Base-by-base conservation (phyloP, 2,797 vertebrate genomes). In the Chaetodon trifasciatus region DNA sequence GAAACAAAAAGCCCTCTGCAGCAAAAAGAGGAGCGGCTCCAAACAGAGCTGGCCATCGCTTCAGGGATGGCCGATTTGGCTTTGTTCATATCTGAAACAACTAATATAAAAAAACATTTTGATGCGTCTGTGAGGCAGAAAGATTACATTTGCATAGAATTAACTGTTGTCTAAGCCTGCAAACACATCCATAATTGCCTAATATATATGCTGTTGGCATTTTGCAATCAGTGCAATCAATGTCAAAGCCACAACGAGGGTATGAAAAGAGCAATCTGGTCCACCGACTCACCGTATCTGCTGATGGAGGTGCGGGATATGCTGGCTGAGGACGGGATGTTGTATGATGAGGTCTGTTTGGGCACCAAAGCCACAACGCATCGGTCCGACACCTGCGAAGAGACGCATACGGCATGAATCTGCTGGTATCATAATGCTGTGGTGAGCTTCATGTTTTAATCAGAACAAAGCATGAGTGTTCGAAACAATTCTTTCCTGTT, bases 261-360 rank as follows among this genome's bases (percentile, higher is more conserved):
- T 17, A 21, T 35, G 46, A 42, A 79, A 40, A 55, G 28, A 66
- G 19, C 35, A 47, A 23, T n/a, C 8, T 35, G 42, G 46, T 42
- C 6, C 0, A 12, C 3, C 1, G 64, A 50, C 97, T 97, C 70
- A 99, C 98, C 98, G 0, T 99, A 99, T 98, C 98, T 96, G 76
- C 98, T 99, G 85, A 99, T 99, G 35, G 98, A 99, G 0, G 97
- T 96, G 76, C 98, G 94, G 28, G 98, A 98, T 93, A 99, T 98
- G 93, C 98, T 99, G 87, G 98, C 96, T 2, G 98, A 98, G 73
- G 97, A 95, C 4, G 98, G 97, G 62, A 99, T 99, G 90, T 99
- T 99, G 95, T 99, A 99, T 4, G 98, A 99, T 2, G 98, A 99
- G 16, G 98, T 99, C 94, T 99, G 98, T 73, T 99, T 99, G 39